Conservation (phyloP, 2,113 vertebrate species). For the Ciconia boyciana region DNA sequence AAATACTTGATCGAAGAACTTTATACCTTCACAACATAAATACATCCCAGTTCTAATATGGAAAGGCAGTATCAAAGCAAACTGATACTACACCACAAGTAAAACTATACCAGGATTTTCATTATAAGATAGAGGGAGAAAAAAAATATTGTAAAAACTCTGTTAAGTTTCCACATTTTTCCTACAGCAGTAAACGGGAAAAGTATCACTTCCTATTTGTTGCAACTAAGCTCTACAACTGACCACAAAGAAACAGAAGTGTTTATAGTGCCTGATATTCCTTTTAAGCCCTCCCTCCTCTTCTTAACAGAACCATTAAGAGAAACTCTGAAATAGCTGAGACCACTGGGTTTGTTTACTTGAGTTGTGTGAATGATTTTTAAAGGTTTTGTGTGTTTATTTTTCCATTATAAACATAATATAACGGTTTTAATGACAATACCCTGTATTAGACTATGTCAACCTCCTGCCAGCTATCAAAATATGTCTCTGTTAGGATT, state of each 20-base stretch:
- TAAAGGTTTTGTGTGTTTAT: constrained; percentile 36
- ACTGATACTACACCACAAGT: background rate
- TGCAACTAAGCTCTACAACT: background rate
- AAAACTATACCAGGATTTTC: background rate
- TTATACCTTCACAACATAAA: background rate
- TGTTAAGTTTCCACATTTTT: background rate
- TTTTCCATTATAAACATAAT: constrained; percentile 43
- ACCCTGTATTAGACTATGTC: constrained; percentile 38
- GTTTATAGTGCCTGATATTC: background rate
- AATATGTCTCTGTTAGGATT: constrained; percentile 44
- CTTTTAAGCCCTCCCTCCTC: background rate
- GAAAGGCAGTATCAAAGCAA: background rate
- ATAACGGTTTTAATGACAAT: constrained; percentile 24
- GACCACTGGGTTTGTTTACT: constrained; percentile 31
- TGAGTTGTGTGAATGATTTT: constrained; percentile 44
- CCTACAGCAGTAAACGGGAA: background rate
- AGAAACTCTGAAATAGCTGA: background rate
- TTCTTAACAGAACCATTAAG: background rate
- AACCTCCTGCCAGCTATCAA: constrained; percentile 49
- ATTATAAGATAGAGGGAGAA: background rate
- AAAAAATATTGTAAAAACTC: background rate
- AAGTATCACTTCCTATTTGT: background rate
- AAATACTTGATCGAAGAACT: background rate
- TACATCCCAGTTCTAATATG: background rate
- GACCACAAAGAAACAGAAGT: background rate